Evolutionary conservation across 2,113 vertebrate genomes (phyloP).

Genomic region (Malaclemys terrapin): DNA sequence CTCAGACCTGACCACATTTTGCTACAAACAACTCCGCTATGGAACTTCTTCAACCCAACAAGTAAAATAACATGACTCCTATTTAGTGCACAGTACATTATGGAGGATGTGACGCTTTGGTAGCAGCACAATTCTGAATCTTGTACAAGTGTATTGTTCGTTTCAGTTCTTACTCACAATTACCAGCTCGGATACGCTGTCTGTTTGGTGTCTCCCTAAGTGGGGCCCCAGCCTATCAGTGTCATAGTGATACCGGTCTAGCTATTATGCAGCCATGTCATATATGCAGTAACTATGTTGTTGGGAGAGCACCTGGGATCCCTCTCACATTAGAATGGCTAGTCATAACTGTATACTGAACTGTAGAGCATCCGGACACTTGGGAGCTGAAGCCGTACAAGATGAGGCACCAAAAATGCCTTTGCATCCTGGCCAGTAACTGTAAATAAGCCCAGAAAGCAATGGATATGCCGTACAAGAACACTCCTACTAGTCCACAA

Average conservation of each 20-base stretch:
- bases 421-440: no score
- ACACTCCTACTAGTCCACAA: no score
- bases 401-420: no score
- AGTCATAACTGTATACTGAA: not conserved
- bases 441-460: no score
- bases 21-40: no score
- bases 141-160: not conserved
- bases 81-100: not conserved
- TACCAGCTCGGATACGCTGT: not conserved
- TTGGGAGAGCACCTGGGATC: not conserved
- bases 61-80: not conserved
- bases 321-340: not conserved
- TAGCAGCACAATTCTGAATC: not conserved
- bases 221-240: not conserved
- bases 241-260: not conserved
- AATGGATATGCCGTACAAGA: no score
- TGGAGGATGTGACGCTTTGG: not conserved
- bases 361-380: not conserved
- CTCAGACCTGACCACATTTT: not conserved
- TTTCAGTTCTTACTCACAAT: not conserved
- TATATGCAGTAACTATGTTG: not conserved
- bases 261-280: not conserved
- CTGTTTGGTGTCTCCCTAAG: not conserved
- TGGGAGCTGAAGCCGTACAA: not conserved
- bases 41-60: not conserved